Base-by-base conservation (phyloP, 2,888 invertebrate genomes). In the Podabrus alpinus region DNA sequence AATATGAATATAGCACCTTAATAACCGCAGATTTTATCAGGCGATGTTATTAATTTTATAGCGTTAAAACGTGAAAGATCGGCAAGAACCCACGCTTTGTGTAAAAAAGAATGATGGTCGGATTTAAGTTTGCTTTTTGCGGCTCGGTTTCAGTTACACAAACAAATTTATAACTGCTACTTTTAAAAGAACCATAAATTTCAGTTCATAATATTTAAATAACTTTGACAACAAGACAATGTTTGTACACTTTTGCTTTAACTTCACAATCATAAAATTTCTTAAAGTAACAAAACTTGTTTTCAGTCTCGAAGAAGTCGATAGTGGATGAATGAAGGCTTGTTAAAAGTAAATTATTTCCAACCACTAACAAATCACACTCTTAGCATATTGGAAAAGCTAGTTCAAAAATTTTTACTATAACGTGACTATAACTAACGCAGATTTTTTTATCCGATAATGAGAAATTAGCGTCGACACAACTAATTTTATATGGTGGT, bases 141-240 rank as follows among this genome's bases (percentile, higher is more conserved):
- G 79, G 77, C 75, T 67, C 66, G 75, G 77, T 74, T 77, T 78
- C 75, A 71, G 73, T 80, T 78, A 78, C 78, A 77, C 75, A 77
- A 74, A 79, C 79, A 79, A 79, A 80, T 80, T 80, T 80, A 80
- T 80, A 79, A 79, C 75, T 73, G 74, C 75, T 75, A 73, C 75
- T 73, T 77, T 78, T 77, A 79, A 78, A 77, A 79, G 77, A 75
- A 74, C 77, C 74, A 79, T 79, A 80, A 79, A 80, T 80, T 78
- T 75, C 68, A 66, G 61, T 15, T 64, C 77, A 70, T 73, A 78
- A 78, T 78, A 78, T 78, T 78, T 72, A 70, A 73, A 77, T 67
- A 25, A 69, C 71, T 71, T 71, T 73, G 69, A 77, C 69, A 73
- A 73, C 72, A 67, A 73, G 70, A 76, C 71, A 68, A 19, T 69